A percentile compares a stretch with the other conserved stretches of the same genome.
phyloP scores from a whole-genome alignment of 2,797 vertebrate species.

The Percopsis omiscomaycus region DNA sequence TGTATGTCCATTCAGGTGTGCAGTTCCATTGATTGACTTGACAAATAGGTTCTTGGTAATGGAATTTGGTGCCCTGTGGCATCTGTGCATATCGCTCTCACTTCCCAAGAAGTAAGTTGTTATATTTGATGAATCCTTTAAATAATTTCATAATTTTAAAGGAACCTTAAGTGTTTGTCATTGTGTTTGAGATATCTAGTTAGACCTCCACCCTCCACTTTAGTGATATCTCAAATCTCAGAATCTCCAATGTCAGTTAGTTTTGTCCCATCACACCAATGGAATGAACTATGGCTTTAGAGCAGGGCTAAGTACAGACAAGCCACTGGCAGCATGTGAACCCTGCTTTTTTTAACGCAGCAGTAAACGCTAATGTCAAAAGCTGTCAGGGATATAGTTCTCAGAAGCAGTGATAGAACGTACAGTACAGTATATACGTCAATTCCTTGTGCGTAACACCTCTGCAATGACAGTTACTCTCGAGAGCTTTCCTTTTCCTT shows the following conservation, averaged over 20 bases:
- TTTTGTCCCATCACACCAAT: too few relatives aligned
- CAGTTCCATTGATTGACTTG: constrained; percentile 32
- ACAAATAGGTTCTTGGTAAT: constrained; percentile 36
- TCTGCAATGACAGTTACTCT: too few relatives aligned
- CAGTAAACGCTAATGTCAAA: neutral
- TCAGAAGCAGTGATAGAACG: neutral
- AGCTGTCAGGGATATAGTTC: neutral
- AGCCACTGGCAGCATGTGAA: neutral
- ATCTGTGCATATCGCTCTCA: constrained; percentile 30
- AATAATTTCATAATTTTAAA: constrained; percentile 3
- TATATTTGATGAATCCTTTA: constrained; percentile 7
- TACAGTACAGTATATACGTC: too few relatives aligned
- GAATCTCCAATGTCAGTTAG: neutral
- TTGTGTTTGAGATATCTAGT: too few relatives aligned
- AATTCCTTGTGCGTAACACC: too few relatives aligned
- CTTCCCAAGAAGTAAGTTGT: constrained; percentile 20
- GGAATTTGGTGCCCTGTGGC: constrained; percentile 36
- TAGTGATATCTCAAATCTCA: too few relatives aligned
- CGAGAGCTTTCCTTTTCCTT: too few relatives aligned
- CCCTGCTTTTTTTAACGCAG: neutral
- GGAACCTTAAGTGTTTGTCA: neutral
- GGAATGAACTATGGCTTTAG: neutral
- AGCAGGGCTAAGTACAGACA: neutral
- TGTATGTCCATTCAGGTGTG: constrained; percentile 17
- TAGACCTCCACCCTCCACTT: neutral